Percentiles rank a stretch among this genome's conserved stretches.
Evolutionary conservation across 2,797 vertebrate species (phyloP).

Genomic region (Sebastes paucispinis): DNA sequence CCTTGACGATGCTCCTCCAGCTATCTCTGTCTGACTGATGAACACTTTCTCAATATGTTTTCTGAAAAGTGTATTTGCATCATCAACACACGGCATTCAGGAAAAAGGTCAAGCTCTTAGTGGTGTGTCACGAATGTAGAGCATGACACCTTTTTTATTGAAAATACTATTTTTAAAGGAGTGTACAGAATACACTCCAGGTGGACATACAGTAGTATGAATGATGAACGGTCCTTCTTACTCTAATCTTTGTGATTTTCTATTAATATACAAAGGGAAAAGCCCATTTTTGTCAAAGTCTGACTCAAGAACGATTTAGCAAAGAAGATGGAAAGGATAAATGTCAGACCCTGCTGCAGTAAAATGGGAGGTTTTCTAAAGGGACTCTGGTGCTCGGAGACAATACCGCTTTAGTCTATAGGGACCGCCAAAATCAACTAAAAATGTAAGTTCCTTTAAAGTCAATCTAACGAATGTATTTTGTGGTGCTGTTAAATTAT

Average conservation of each 20-base stretch:
- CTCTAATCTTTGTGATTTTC: background rate
- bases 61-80: constrained; percentile 1
- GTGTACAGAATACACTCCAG: no score
- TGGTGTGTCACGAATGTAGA: no score
- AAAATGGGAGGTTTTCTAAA: background rate
- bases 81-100: no score
- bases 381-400: no score
- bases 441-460: background rate
- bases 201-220: background rate
- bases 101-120: no score
- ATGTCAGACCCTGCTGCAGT: background rate
- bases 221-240: background rate
- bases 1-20: constrained; percentile 13
- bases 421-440: no score
- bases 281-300: background rate
- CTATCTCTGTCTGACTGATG: background rate
- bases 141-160: no score
- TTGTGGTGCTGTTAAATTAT: background rate
- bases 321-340: background rate
- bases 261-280: background rate
- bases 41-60: background rate
- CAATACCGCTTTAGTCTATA: no score
- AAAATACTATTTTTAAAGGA: no score
- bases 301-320: background rate
- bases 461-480: background rate